phyloP scores from a whole-genome alignment of 1,140 invertebrate species.

The Aphaenogaster floridana region DNA sequence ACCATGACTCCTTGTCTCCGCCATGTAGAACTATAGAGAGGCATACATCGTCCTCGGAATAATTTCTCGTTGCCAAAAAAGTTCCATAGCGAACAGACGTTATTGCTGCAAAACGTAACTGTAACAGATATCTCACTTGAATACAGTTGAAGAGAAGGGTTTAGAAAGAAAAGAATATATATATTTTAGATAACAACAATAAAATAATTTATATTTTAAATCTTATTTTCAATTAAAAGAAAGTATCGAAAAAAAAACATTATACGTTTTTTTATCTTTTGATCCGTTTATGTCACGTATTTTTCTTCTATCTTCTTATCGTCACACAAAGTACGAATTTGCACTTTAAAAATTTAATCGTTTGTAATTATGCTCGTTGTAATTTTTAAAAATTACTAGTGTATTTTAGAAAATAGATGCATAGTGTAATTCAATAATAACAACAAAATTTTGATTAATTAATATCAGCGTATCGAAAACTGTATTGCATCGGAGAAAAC shows the following conservation, averaged over 20 bases:
- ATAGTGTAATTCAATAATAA: too few species aligned
- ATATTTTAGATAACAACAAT: not conserved
- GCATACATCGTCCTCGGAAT: not conserved
- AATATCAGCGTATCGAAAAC: too few species aligned
- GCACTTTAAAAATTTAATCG: not conserved
- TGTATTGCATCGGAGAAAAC: too few species aligned
- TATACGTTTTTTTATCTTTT: not conserved
- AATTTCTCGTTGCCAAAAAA: constrained; percentile 76
- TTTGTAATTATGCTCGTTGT: too few species aligned
- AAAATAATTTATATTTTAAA: not conserved
- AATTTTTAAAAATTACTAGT: too few species aligned
- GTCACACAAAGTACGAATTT: not conserved
- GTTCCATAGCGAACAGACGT: constrained; percentile 73
- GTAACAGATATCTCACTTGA: not conserved
- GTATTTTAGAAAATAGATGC: too few species aligned
- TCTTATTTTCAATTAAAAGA: not conserved
- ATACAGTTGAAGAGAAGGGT: not conserved
- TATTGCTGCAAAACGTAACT: constrained; percentile 59
- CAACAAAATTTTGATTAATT: too few species aligned
- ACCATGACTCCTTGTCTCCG: not conserved
- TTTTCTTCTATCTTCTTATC: not conserved
- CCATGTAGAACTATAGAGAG: not conserved
- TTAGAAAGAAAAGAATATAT: not conserved
- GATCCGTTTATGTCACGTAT: not conserved
- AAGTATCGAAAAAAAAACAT: not conserved